A percentile compares a stretch with the other conserved stretches of the same genome.
phyloP scores from a whole-genome alignment of 2,113 vertebrate genomes.

The Gnathonemus longibarbis region DNA sequence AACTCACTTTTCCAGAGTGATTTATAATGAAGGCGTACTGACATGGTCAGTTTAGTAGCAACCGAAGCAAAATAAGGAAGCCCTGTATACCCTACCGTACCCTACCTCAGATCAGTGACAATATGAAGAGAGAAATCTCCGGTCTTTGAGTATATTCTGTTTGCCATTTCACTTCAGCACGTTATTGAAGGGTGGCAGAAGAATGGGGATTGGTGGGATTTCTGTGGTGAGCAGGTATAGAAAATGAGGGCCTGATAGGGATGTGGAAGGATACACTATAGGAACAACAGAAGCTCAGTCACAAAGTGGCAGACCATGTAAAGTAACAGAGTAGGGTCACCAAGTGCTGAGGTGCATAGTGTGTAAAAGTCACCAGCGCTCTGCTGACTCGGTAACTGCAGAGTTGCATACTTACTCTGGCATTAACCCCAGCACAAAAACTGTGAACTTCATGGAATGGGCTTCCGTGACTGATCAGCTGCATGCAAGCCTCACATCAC shows the following conservation, averaged over 20 bases:
- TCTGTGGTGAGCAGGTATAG: neutral
- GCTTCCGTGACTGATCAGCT: neutral
- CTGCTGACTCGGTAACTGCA: neutral
- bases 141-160: neutral
- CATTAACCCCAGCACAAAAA: neutral
- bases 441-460: neutral
- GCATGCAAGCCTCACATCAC: neutral
- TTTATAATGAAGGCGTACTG: neutral
- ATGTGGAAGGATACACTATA: neutral
- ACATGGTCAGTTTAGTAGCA: neutral
- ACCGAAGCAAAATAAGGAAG: neutral
- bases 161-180: neutral
- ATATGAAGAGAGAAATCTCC: neutral
- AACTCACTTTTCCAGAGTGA: conserved; percentile 1
- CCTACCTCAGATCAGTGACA: neutral
- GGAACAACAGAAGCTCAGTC: neutral
- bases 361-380: neutral
- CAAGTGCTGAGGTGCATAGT: neutral
- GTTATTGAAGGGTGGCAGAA: neutral
- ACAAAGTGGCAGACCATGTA: neutral
- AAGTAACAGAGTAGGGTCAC: neutral
- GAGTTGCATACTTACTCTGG: neutral
- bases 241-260: neutral
- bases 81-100: neutral
- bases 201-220: neutral